Percentiles rank a stretch among this genome's conserved stretches.
Evolutionary conservation across 1,140 invertebrate species (phyloP).

Genomic region (Cotesia glomerata): DNA sequence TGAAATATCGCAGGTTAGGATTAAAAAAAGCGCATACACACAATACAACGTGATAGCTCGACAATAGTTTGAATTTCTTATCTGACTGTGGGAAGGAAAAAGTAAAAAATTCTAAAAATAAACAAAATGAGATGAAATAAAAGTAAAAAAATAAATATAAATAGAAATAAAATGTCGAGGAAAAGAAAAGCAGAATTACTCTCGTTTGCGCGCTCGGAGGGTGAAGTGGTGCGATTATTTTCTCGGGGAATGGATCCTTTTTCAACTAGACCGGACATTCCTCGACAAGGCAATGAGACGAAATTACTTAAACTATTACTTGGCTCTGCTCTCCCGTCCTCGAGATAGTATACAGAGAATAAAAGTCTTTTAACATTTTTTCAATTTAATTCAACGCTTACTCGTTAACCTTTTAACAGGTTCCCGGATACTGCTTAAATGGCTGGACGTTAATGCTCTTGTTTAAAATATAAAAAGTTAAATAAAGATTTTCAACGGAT

Average conservation of each 20-base stretch:
- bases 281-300: neutral
- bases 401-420: no score
- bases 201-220: neutral
- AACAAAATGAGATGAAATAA: slow-evolving; percentile 41
- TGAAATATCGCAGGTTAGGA: slow-evolving; percentile 25
- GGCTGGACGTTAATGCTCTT: no score
- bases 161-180: slow-evolving; percentile 23
- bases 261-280: slow-evolving; percentile 19
- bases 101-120: no score
- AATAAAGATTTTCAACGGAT: no score
- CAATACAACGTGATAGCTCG: slow-evolving; percentile 44
- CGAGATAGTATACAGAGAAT: no score
- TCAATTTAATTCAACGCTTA: no score
- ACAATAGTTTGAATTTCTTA: slow-evolving; percentile 52
- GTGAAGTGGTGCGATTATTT: slow-evolving; percentile 20
- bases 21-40: slow-evolving; percentile 26
- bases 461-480: no score
- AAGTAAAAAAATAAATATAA: slow-evolving; percentile 24
- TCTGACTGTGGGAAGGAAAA: slow-evolving; percentile 30
- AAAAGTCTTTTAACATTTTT: no score
- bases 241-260: slow-evolving; percentile 2
- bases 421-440: no score
- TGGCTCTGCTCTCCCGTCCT: no score
- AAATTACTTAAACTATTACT: slow-evolving; percentile 5
- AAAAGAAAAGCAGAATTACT: slow-evolving; percentile 14